Evolutionary conservation across 2,888 invertebrate species (phyloP), one percentile per base, ranked within the genome.

Genomic region (Lasioglossum zephyrum): DNA sequence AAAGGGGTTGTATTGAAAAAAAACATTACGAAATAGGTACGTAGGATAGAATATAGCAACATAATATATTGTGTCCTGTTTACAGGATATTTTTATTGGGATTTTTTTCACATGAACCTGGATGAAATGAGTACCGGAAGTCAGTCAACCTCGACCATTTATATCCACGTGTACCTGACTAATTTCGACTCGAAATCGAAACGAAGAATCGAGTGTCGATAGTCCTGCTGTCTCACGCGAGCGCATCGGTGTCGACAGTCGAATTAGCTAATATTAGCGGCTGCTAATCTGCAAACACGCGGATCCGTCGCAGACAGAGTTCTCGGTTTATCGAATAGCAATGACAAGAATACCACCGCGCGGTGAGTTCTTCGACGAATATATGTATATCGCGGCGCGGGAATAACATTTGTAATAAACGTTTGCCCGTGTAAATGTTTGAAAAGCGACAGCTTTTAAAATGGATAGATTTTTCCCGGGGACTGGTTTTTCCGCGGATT

Each of bases 191-290:
- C 0, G n/a, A n/a, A n/a, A 8, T 31, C 39, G 4, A 5, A 39
- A 39, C 39, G 4, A 4, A 39, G 39, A 39, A 39, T 39, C 66
- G 4, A 16, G 2, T 4, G 16, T 22, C 1, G 66, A 69, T 36
- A 36, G 2, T 9, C 3, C 3, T 4, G 1, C 4, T 11, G 39
- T 18, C 18, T 18, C 18, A 5, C 69, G 26, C 5, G 44, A 26
- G 36, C 47, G 22, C 44, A 22, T n/a, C 16, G 63, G 66, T 18
- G 47, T 73, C 72, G 60, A 63, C 74, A 76, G 77, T 73, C 77
- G 73, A 79, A 77, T 84, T 79, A 79, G 63, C 60, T 73, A 84
- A 81, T 74, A 84, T 84, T 86, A 73, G 74, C 70, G 44, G 18
- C 18, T 44, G 36, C 63, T 86, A 86, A 86, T 84, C 81, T 36